Percentiles rank a stretch among this genome's conserved stretches.
These are phyloP conservation scores for Mythimna vitellina DNA, from an alignment of 2,888 invertebrate genomes.

Conservation along the genomic window DNA sequence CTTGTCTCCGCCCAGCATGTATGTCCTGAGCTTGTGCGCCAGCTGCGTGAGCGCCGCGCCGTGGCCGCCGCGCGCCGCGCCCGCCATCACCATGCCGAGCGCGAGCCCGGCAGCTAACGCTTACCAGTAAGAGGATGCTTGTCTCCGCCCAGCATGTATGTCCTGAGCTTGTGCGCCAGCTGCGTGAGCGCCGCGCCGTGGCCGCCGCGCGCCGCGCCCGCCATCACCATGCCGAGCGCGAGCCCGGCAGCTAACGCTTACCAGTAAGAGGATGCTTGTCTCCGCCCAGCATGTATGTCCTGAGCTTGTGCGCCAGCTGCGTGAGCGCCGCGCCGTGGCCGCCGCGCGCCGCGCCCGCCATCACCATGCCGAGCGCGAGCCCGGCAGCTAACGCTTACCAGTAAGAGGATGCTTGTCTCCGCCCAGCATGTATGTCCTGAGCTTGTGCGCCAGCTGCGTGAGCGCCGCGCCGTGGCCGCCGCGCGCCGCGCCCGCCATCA, in stretches of 20 bases:
- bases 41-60: slow-evolving; percentile 89
- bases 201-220: slow-evolving; percentile 78
- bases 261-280: slow-evolving; percentile 73
- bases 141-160: slow-evolving; percentile 92
- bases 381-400: slow-evolving; percentile 98
- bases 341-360: slow-evolving; percentile 86
- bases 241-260: slow-evolving; percentile 98
- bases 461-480: slow-evolving; percentile 70
- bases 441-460: slow-evolving; percentile 92
- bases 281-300: slow-evolving; percentile 94
- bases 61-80: slow-evolving; percentile 60
- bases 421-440: slow-evolving; percentile 95
- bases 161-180: slow-evolving; percentile 95
- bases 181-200: slow-evolving; percentile 81
- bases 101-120: slow-evolving; percentile 98
- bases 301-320: slow-evolving; percentile 94
- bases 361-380: slow-evolving; percentile 97
- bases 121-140: slow-evolving; percentile 76
- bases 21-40: slow-evolving; percentile 95
- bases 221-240: slow-evolving; percentile 97
- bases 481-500: slow-evolving; percentile 91
- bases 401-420: slow-evolving; percentile 71
- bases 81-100: slow-evolving; percentile 96
- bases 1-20: slow-evolving; percentile 90
- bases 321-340: slow-evolving; percentile 74